Evolutionary conservation across 2,797 vertebrate genomes (phyloP).

Genomic region (Tauraco hartlaubi): DNA sequence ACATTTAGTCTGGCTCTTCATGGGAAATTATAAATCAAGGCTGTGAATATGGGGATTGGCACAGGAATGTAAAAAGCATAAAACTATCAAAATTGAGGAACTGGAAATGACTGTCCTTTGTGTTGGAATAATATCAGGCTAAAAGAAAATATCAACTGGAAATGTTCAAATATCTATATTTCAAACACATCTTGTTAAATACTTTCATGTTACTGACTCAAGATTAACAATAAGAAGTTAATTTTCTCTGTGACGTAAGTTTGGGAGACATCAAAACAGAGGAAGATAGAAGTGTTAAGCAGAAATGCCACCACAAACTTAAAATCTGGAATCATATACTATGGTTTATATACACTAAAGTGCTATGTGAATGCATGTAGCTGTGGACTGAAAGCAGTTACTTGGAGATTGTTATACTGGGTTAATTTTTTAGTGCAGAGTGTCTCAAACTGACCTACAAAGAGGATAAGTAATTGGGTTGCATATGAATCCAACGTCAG

Average conservation of each 20-base stretch:
- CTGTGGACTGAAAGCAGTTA: background rate
- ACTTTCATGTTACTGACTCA: background rate
- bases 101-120: background rate
- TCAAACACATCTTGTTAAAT: background rate
- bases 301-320: background rate
- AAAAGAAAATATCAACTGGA: background rate
- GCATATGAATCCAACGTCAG: background rate
- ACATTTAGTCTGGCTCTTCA: background rate
- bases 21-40: background rate
- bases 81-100: fast-evolving
- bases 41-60: background rate
- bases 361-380: background rate
- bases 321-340: background rate
- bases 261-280: background rate
- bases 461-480: background rate
- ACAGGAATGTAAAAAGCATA: background rate
- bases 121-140: background rate
- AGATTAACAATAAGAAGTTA: background rate
- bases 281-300: background rate
- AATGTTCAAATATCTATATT: background rate
- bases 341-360: background rate
- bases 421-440: background rate
- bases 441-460: background rate
- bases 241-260: background rate
- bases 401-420: background rate